Evolutionary conservation across 1,140 invertebrate species (phyloP), one percentile per base, ranked within the genome.

Genomic region (Tribolium madens): DNA sequence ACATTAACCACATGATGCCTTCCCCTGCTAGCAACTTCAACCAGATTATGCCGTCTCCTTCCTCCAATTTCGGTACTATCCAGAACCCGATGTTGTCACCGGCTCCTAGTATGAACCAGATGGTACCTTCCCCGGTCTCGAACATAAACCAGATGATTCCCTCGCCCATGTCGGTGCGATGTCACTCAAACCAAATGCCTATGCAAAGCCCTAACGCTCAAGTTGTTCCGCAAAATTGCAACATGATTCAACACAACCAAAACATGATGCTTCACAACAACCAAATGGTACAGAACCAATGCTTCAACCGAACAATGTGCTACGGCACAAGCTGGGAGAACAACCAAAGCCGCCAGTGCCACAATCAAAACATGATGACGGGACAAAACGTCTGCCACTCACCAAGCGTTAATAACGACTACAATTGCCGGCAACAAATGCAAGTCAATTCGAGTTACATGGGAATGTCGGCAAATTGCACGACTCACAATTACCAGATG

Each of bases 401-500:
- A n/a, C n/a, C n/a, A n/a, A n/a, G n/a, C n/a, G n/a, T n/a, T n/a
- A n/a, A n/a, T n/a, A n/a, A n/a, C n/a, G n/a, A n/a, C n/a, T n/a
- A n/a, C n/a, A n/a, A n/a, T n/a, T n/a, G n/a, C n/a, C n/a, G n/a
- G n/a, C n/a, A 73, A 26, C 79, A 79, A 76, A 74, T 73, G 42
- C 70, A 76, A 73, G 33, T 73, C 7, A 64, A 50, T 31, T 71
- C 76, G 7, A 78, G 18, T 52, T 80, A 74, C 64, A 73, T 60
- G 60, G 69, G 14, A 85, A n/a, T n/a, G n/a, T n/a, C n/a, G n/a
- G n/a, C n/a, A n/a, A 84, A 87, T 87, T 82, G 84, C 86, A 82
- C 85, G 82, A 87, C 83, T 84, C 87, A 87, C 86, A n/a, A n/a
- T n/a, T 85, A 86, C 84, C 78, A 86, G n/a, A n/a, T n/a, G n/a